Evolutionary conservation across 2,888 invertebrate genomes (phyloP).

Genomic region (Papilio gigon): DNA sequence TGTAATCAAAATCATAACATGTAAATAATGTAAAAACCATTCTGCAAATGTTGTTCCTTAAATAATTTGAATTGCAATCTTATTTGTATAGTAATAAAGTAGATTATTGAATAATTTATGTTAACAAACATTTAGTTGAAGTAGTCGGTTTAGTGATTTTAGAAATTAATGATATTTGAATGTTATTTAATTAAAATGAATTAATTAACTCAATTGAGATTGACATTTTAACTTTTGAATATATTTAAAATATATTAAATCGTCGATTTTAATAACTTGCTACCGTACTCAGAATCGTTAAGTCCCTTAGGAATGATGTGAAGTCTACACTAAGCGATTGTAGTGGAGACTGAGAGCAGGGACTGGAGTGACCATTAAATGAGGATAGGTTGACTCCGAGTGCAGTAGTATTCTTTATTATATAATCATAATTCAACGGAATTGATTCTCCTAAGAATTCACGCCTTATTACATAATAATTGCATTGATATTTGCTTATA

Average conservation of each 20-base stretch:
- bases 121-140: no score
- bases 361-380: background rate
- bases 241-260: background rate
- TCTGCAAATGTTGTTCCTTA: background rate
- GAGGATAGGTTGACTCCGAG: no score
- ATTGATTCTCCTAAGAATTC: slow-evolving; percentile 39
- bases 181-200: background rate
- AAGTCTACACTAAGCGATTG: background rate
- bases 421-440: slow-evolving; percentile 32
- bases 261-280: background rate
- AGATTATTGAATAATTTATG: background rate
- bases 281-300: slow-evolving; percentile 3
- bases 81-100: background rate
- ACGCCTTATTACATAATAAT: slow-evolving; percentile 30
- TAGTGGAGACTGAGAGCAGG: no score
- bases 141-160: background rate
- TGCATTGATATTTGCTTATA: slow-evolving; percentile 33
- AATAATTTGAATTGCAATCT: background rate
- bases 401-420: background rate
- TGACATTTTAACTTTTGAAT: background rate
- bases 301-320: no score
- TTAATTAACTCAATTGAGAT: background rate
- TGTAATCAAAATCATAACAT: background rate
- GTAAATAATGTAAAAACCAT: background rate
- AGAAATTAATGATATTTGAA: background rate